Evolutionary conservation across 2,888 invertebrate genomes (phyloP), one percentile per base, ranked within the genome.

Genomic region (Pasiphila rectangulata): DNA sequence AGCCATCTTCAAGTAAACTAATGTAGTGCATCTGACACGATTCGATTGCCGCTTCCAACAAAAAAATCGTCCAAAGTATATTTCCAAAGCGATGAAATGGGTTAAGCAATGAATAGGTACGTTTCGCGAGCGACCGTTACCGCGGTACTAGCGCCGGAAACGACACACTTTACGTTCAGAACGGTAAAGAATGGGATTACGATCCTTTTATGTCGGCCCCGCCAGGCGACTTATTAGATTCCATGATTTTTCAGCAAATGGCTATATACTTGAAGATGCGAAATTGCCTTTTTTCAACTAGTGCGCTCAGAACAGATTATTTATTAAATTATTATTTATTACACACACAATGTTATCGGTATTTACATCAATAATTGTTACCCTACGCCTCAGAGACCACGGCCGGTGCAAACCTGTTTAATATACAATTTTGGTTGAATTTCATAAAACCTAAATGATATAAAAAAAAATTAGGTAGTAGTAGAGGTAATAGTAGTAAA

Each of bases 71-170:
- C 4, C 4, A 21, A 12, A 37, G 23, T 41, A 21, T 51, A 53
- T 53, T 55, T 45, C 34, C 37, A 37, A 38, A 39, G 39, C 52
- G 41, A 42, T 43, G 30, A 48, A 53, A 51, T 55, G 38, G 43
- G 43, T 48, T 52, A 42, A 50, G 45, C 49, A 39, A 51, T 48
- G 48, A 54, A 53, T 46, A 39, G 38, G 50, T 35, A 50, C 45
- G 41, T 45, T 37, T 45, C 40, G 32, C 39, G 42, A 39, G 30
- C 36, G 25, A 30, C 35, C 43, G 43, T 46, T 34, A 49, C 36
- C 9, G 37, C 19, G 32, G 20, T 21, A 37, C 20, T 38, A 35
- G 37, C 46, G 39, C 30, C 46, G 46, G 47, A 43, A 51, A 54
- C 49, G 50, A 43, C 45, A 45, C 29, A 37, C 43, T 46, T 52